These are phyloP conservation scores for Nyctereutes procyonoides DNA, from an alignment of 2,113 vertebrate genomes.

Conservation along the genomic window DNA sequence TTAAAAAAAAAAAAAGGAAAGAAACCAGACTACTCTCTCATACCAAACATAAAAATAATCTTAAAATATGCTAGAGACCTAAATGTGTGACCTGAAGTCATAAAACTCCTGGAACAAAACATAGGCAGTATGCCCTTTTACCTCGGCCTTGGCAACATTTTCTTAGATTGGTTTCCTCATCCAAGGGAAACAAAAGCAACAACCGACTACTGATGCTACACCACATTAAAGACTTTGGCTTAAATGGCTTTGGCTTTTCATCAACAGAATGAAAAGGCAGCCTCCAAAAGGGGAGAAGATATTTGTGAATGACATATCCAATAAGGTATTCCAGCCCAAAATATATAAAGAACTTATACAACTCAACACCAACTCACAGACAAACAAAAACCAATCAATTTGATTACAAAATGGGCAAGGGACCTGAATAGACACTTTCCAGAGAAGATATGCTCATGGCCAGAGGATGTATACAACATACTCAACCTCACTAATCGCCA, in stretches of 20 bases:
- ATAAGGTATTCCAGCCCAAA: neutral
- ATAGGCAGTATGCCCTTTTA: neutral
- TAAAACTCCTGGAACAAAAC: neutral
- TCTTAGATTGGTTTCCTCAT: neutral
- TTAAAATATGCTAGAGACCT: neutral
- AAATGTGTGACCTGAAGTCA: neutral
- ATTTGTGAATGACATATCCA: neutral
- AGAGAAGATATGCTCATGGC: neutral
- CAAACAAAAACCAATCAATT: neutral
- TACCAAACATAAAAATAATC: neutral
- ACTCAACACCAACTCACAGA: neutral
- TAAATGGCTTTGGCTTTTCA: neutral
- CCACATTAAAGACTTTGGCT: neutral
- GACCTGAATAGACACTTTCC: neutral
- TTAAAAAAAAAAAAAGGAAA: neutral
- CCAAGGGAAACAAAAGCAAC: neutral
- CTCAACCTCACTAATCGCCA: neutral
- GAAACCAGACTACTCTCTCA: neutral
- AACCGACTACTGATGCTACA: neutral
- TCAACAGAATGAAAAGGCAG: neutral
- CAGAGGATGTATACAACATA: neutral
- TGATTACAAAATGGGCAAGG: neutral
- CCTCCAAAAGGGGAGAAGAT: neutral
- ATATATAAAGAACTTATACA: neutral
- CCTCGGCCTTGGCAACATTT: neutral